phyloP scores from a whole-genome alignment of 2,113 vertebrate species.

The Gymnobelideus leadbeateri region DNA sequence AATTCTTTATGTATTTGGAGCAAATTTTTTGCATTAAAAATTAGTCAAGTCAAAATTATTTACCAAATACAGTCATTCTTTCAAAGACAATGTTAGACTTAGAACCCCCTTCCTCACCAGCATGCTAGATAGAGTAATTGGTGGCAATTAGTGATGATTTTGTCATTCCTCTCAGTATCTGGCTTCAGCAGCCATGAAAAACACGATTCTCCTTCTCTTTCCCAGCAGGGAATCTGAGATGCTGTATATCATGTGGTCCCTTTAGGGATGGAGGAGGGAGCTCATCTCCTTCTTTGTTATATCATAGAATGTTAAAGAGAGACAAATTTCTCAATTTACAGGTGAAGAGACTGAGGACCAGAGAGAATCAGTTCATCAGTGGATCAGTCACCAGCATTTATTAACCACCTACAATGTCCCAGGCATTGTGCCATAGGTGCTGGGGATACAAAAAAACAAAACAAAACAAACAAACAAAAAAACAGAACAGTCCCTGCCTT shows the following conservation, averaged over 20 bases:
- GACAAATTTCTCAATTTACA: background rate
- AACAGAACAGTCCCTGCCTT: background rate
- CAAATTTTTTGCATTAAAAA: conserved; percentile 82
- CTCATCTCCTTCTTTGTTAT: background rate
- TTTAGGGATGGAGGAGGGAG: conserved; percentile 40
- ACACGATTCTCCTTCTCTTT: conserved; percentile 43
- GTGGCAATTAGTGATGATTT: conserved; percentile 54
- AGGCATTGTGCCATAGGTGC: background rate
- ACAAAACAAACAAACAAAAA: background rate
- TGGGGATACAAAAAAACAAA: background rate
- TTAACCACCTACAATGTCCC: background rate
- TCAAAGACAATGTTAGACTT: conserved; percentile 55
- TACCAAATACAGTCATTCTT: conserved; percentile 77
- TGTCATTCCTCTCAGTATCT: conserved; percentile 64
- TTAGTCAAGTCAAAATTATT: conserved; percentile 81
- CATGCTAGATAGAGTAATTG: conserved; percentile 32
- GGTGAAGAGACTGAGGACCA: conserved; percentile 16
- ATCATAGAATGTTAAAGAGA: rapidly evolving
- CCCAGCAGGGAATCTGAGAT: conserved; percentile 47
- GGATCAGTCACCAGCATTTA: background rate
- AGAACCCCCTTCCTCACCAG: conserved; percentile 66
- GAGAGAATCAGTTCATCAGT: background rate
- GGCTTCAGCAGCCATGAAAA: conserved; percentile 45
- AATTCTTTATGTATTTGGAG: conserved; percentile 72
- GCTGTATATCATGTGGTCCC: conserved; percentile 30